Percentiles rank a stretch among this genome's conserved stretches.
phyloP scores from a whole-genome alignment of 2,888 invertebrate species.

The Prionchulus punctatus region DNA sequence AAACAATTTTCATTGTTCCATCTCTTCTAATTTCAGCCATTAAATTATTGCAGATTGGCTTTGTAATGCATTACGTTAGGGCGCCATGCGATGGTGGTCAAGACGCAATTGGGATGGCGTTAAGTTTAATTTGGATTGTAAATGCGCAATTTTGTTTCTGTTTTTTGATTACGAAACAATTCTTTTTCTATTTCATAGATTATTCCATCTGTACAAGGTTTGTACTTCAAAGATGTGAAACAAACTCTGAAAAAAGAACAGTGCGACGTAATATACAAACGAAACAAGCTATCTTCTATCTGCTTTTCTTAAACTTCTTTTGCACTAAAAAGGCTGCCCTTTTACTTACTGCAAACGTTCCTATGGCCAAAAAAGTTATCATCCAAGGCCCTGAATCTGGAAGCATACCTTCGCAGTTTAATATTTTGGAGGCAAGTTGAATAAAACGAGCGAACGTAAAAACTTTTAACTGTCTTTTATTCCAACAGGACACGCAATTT shows the following conservation, averaged over 20 bases:
- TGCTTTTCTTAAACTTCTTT: background rate
- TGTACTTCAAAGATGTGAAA: slow-evolving; percentile 97
- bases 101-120: slow-evolving; percentile 76
- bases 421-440: slow-evolving; percentile 59
- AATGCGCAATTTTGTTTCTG: slow-evolving; percentile 18
- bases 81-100: slow-evolving; percentile 89
- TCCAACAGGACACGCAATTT: slow-evolving; percentile 75
- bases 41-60: slow-evolving; percentile 51
- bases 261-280: slow-evolving; percentile 56
- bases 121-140: slow-evolving; percentile 91
- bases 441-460: too few relatives aligned
- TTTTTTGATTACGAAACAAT: background rate
- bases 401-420: slow-evolving; percentile 93
- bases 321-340: slow-evolving; percentile 51
- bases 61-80: slow-evolving; percentile 89
- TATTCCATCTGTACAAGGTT: slow-evolving; percentile 92
- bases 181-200: slow-evolving; percentile 44
- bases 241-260: slow-evolving; percentile 96
- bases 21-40: background rate
- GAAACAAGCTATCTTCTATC: background rate
- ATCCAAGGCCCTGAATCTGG: slow-evolving; percentile 87
- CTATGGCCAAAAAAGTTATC: slow-evolving; percentile 94
- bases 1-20: slow-evolving; percentile 12
- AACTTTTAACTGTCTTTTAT: slow-evolving; percentile 1
- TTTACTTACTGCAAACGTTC: slow-evolving; percentile 90